Evolutionary conservation across 2,113 vertebrate genomes (phyloP).

Genomic region (Furnarius figulus): DNA sequence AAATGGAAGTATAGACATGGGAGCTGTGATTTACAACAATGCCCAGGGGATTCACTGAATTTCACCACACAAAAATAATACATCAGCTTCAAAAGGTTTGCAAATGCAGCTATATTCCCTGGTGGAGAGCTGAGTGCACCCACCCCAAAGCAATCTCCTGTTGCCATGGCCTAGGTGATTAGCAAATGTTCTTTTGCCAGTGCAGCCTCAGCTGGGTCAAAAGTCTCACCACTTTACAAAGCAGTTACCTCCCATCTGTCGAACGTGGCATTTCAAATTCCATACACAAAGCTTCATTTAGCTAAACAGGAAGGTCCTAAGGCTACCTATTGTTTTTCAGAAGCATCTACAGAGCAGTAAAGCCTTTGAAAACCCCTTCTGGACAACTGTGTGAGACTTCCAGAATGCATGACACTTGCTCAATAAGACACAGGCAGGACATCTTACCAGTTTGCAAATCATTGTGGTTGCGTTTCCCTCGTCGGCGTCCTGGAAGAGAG

Average conservation of each 20-base stretch:
- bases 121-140: background rate
- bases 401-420: background rate
- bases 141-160: background rate
- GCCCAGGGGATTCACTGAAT: background rate
- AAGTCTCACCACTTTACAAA: background rate
- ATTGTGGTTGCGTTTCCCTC: background rate
- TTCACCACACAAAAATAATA: background rate
- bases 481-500: conserved; percentile 18
- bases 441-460: conserved; percentile 41
- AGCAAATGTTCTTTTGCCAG: background rate
- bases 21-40: background rate
- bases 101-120: background rate
- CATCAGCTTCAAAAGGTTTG: background rate
- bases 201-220: background rate
- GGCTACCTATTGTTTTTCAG: background rate
- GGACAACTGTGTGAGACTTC: background rate
- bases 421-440: background rate
- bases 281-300: background rate
- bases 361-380: background rate
- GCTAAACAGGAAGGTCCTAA: background rate
- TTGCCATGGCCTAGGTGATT: background rate
- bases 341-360: background rate
- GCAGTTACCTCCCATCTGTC: background rate
- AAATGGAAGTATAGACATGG: background rate
- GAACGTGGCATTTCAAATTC: background rate